Base-by-base conservation (phyloP, 2,797 vertebrate species). In the Centroberyx gerrardi region DNA sequence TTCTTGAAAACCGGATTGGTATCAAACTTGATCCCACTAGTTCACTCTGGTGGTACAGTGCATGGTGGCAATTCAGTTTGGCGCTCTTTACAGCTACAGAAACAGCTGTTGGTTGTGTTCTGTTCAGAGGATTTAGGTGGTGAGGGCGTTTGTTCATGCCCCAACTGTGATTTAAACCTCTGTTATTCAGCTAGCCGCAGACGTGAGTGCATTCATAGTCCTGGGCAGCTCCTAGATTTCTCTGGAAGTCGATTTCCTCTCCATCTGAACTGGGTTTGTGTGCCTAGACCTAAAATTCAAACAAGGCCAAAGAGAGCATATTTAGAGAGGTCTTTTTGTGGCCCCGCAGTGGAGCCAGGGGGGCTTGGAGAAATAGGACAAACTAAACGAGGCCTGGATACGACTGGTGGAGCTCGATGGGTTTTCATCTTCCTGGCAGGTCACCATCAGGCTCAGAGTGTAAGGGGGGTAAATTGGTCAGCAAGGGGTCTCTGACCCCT, bases 391-490 rank as follows among this genome's bases (percentile, higher is more conserved):
- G 80, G 70, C 52, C 70, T 68, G 64, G 58, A 80, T 62, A 70
- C 49, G 56, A 49, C 27, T 70, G 13, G 54, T 40, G 53, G 42
- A 61, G 55, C 62, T 81, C 62, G 65, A 77, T 12, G 72, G 68
- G 79, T 83, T 87, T 63, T 80, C 64, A 69, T 90, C 83, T 88
- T 87, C 77, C 79, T 89, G 83, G 87, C 84, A 85, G 87, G 89
- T 82, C 85, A 89, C 74, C 80, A 84, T 49, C 46, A 67, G 71
- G 60, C 76, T 75, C 63, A 51, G 54, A 22, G 29, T 49, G 62
- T 74, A 48, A 68, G 71, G 63, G 68, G 81, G 60, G 62, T 76
- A 83, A 77, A 75, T 61, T 55, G 68, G 86, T 78, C 84, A 78
- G 73, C 78, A 72, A 73, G 85, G 84, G 90, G 84, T 87, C 72